Percentiles rank a stretch among this genome's conserved stretches.
Evolutionary conservation across 2,888 invertebrate species (phyloP).

Genomic region (Tachina fera): DNA sequence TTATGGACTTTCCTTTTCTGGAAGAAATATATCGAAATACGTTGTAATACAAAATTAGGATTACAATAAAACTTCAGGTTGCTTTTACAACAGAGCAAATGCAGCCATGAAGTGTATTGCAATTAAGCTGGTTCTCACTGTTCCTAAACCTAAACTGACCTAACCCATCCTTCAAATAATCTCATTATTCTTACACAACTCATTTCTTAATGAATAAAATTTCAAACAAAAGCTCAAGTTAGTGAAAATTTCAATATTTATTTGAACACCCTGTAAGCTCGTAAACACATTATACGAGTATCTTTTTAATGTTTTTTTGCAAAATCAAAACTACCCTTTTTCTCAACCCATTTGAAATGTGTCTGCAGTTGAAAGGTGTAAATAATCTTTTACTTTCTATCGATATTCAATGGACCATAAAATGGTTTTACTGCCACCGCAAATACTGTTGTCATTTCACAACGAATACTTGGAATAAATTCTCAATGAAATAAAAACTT

Average conservation of each 20-base stretch:
- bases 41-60: too few species aligned
- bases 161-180: too few species aligned
- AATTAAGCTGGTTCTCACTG: too few species aligned
- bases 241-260: background rate
- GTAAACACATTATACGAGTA: background rate
- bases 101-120: too few species aligned
- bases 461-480: conserved; percentile 76
- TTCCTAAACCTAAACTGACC: too few species aligned
- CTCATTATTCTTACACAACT: too few species aligned
- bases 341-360: conserved; percentile 54
- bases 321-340: conserved; percentile 57
- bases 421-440: conserved; percentile 77
- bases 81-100: too few species aligned
- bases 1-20: too few species aligned
- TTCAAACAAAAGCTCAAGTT: background rate
- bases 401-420: conserved; percentile 83
- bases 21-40: too few species aligned
- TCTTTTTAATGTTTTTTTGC: background rate
- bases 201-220: background rate
- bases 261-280: conserved; percentile 26
- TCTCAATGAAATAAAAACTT: conserved; percentile 74
- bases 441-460: conserved; percentile 17
- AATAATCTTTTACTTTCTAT: conserved; percentile 74
- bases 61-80: too few species aligned
- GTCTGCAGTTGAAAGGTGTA: conserved; percentile 79